Base-by-base conservation (phyloP, 2,113 vertebrate species). In the Entelurus aequoreus region DNA sequence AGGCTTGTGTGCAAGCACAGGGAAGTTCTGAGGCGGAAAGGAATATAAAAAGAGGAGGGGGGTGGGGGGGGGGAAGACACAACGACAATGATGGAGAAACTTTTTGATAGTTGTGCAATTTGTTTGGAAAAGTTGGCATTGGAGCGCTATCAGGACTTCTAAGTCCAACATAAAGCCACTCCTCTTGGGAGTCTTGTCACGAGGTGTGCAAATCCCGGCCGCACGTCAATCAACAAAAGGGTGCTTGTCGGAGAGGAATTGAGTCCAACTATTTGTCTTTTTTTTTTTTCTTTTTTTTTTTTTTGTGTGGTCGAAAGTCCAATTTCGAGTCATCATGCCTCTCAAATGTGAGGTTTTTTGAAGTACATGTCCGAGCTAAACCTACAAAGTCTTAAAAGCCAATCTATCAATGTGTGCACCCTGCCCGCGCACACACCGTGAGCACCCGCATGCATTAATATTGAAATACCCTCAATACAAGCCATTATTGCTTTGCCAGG, bases 11-110 rank as follows among this genome's bases (percentile, higher is more conserved):
- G 87, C 76, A 63, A 87, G 75, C 78, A 84, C 79, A 79, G 84
- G 86, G 83, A 87, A 84, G 87, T 88, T 90, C 84, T 87, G 80
- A 89, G 77, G 84, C 86, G 88, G 84, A 89, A 88, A 90, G 59
- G 48, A 60, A 60, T 19, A 84, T 77, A 83, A 79, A 85, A 84
- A 86, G 82, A 83, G 84, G 76, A 75, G 78, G 54, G 82, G 74
- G 80, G 28, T 1, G 28, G 82, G 74, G 80, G 55, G 84, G 80
- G 74, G 83, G 76, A 62, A 79, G 79, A 82, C 75, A 83, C 82
- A 68, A 84, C 80, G 81, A 88, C 83, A 84, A 82, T 89, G 89
- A 89, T 89, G 80, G 87, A 90, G 87, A 90, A 90, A 91, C 87
- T 19, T 90, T 91, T 87, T 89, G 87, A 90, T 89, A 86, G 89